Conservation (phyloP, 2,113 vertebrate genomes). For the Junco hyemalis region DNA sequence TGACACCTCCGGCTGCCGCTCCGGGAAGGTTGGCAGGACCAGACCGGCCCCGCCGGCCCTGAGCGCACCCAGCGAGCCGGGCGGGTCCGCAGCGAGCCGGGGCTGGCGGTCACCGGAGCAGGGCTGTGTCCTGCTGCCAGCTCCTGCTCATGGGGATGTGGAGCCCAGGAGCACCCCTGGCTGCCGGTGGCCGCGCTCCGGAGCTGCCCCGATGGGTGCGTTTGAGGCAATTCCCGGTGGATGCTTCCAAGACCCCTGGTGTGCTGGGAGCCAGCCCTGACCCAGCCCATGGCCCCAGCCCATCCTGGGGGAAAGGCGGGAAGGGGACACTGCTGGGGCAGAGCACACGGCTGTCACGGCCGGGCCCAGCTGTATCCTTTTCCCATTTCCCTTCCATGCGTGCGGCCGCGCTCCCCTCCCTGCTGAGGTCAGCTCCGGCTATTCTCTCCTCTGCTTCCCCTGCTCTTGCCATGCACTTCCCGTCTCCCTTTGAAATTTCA, state of each 20-base stretch:
- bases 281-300: not conserved
- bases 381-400: slow-evolving; percentile 33
- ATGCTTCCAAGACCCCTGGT: not conserved
- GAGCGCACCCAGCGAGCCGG: fast-evolving
- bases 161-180: not conserved
- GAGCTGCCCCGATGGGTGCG: fast-evolving
- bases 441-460: slow-evolving; percentile 58
- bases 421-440: slow-evolving; percentile 67
- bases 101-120: not conserved
- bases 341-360: not conserved
- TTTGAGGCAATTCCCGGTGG: fast-evolving
- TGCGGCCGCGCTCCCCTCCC: not conserved
- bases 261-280: not conserved
- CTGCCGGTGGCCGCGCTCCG: fast-evolving
- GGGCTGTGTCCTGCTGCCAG: not conserved
- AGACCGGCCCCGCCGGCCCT: fast-evolving
- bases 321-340: not conserved
- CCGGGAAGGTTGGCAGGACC: not conserved
- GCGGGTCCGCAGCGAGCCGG: fast-evolving
- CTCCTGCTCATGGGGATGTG: fast-evolving
- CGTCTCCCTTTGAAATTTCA: slow-evolving; percentile 34
- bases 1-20: not conserved
- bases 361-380: slow-evolving; percentile 62
- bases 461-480: slow-evolving; percentile 56
- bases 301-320: not conserved